Conservation (phyloP, 1,140 invertebrate genomes). For the Hycleus phaleratus region DNA sequence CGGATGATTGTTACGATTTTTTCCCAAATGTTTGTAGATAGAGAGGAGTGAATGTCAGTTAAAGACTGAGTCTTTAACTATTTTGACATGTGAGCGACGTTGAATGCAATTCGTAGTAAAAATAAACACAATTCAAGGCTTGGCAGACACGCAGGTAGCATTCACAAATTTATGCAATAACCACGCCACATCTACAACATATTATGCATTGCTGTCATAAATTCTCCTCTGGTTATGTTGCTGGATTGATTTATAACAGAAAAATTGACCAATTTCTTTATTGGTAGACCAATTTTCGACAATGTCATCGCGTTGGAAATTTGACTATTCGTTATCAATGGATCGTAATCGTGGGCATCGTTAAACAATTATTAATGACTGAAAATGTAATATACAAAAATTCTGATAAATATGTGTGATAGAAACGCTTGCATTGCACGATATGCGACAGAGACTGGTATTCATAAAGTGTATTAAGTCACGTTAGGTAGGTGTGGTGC, state of each 20-base stretch:
- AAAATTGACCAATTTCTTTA: no score
- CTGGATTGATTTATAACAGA: no score
- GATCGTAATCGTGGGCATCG: slow-evolving; percentile 1
- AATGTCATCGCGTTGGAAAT: no score
- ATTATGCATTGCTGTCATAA: no score
- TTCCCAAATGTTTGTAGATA: no score
- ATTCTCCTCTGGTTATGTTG: no score
- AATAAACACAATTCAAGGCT: slow-evolving; percentile 9
- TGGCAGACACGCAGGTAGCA: slow-evolving; percentile 15
- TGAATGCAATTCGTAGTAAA: slow-evolving; percentile 9
- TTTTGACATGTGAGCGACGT: slow-evolving; percentile 12
- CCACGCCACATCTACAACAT: no score
- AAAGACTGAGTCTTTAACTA: slow-evolving; percentile 6
- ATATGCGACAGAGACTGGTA: neutral
- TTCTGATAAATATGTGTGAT: slow-evolving; percentile 2
- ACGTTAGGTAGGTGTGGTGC: slow-evolving; percentile 13
- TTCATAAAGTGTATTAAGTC: slow-evolving; percentile 13
- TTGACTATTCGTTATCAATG: neutral
- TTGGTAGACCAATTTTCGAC: no score
- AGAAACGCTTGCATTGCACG: slow-evolving; percentile 13
- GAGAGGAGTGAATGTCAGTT: neutral
- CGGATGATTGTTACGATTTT: no score
- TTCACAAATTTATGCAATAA: neutral
- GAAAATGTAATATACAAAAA: slow-evolving; percentile 3
- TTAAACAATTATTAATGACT: slow-evolving; percentile 14